Base-by-base conservation (phyloP, 2,888 invertebrate genomes). In the Agriopis marginaria region DNA sequence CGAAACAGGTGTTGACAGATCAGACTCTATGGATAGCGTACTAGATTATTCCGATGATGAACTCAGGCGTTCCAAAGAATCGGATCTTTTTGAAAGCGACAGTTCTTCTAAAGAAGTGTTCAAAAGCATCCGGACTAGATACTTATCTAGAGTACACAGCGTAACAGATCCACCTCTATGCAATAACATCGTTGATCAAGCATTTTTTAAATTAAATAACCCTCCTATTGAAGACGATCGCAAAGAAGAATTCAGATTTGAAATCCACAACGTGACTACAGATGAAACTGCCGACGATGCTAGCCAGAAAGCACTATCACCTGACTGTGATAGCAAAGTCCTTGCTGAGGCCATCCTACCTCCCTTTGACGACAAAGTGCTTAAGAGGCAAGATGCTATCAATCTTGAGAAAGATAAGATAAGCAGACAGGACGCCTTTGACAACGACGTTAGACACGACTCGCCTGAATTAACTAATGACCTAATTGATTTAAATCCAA, bases 1-100 rank as follows among this genome's bases (percentile, higher is more conserved):
- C 86, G 82, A 89, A 83, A 89, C 93, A 94, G 94, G 93, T 94
- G 82, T 89, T 87, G 87, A 90, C 84, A 88, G 85, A 77, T 88
- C 91, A 74, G 89, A 88, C 79, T 91, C 92, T 80, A 82, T 86
- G 88, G 92, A 92, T 84, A 91, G 87, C 84, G 81, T 88, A 74
- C 74, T 81, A 76, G 82, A 82, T 76, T 81, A 79, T 84, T 89
- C 87, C 60, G 89, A 89, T 70, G 87, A 89, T 70, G 89, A 87
- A 67, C 87, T 82, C 78, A 77, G 59, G 10, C 62, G 73, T 63
- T 72, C 85, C 0, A 86, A 82, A 70, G 87, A 89, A 73, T 86
- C 88, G 5, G 86, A 88, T 70, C 77, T 79, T 64, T 73, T 83
- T 51, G 92, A 89, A 72, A 89, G 86, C 70, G 92, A 93, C 77